Evolutionary conservation across 2,113 vertebrate species (phyloP).

Genomic region (Pardalotus punctatus): DNA sequence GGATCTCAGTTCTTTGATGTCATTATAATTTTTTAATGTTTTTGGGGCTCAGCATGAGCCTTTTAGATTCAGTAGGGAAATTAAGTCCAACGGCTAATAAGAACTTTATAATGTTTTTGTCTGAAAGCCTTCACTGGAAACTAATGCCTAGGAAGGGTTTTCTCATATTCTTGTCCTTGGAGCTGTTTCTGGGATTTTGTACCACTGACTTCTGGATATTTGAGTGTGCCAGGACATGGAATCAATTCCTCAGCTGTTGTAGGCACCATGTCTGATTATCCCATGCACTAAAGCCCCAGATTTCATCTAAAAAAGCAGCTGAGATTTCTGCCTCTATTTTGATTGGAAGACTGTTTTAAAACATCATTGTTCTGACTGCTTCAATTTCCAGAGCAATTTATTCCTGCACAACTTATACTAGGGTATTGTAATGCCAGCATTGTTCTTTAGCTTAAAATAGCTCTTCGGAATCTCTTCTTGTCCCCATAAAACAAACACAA

Average conservation of each 20-base stretch:
- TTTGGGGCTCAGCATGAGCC: background rate
- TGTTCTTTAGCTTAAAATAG: conserved; percentile 30
- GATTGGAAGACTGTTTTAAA: conserved; percentile 3
- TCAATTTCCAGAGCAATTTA: conserved; percentile 17
- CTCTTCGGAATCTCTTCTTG: background rate
- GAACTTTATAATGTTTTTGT: background rate
- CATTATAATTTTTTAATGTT: background rate
- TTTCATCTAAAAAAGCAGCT: background rate
- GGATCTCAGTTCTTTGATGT: background rate
- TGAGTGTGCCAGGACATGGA: background rate
- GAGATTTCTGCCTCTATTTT: conserved; percentile 29
- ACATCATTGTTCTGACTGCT: conserved; percentile 8
- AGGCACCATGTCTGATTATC: background rate
- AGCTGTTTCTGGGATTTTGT: background rate
- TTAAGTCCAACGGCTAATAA: background rate
- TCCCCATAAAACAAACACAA: background rate
- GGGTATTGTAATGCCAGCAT: background rate
- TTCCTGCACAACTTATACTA: background rate
- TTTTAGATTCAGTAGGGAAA: background rate
- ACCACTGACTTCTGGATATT: background rate
- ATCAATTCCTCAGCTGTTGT: background rate
- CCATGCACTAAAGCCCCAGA: background rate
- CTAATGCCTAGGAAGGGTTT: background rate
- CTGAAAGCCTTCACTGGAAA: background rate
- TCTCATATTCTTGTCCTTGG: background rate